Conservation (phyloP, 2,888 invertebrate species). For the Drosophila eohydei region DNA sequence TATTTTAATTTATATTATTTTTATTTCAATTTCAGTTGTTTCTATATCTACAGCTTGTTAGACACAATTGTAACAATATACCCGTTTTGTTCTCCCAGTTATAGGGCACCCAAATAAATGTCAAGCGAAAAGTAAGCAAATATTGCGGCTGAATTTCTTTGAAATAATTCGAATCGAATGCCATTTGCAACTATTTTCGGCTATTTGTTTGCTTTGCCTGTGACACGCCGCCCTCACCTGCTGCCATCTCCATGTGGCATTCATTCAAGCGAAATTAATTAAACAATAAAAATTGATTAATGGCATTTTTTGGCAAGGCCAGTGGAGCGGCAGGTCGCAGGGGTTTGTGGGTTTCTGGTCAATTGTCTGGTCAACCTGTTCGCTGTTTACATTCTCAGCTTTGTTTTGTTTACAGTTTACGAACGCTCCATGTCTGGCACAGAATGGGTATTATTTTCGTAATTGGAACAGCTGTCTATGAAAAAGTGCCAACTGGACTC, state of each 20-base stretch:
- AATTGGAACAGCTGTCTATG: conserved; percentile 39
- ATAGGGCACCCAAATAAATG: conserved; percentile 40
- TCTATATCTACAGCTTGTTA: background rate
- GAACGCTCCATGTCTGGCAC: conserved; percentile 40
- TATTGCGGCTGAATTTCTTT: conserved; percentile 66
- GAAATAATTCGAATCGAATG: conserved; percentile 60
- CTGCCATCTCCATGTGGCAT: conserved; percentile 25
- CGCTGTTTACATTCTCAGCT: conserved; percentile 59
- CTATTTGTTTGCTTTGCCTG: conserved; percentile 68
- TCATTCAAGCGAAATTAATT: conserved; percentile 79
- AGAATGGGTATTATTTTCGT: conserved; percentile 11
- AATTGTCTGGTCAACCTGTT: conserved; percentile 56
- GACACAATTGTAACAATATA: conserved; percentile 1
- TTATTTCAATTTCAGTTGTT: background rate
- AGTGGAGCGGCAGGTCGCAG: background rate
- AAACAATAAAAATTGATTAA: conserved; percentile 81
- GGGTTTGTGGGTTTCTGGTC: conserved; percentile 38
- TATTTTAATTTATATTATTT: too few species aligned
- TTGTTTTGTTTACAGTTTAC: conserved; percentile 42
- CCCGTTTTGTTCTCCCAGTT: background rate
- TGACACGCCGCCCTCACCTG: background rate
- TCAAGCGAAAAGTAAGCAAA: conserved; percentile 48
- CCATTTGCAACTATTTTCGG: conserved; percentile 66
- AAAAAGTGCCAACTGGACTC: conserved; percentile 24
- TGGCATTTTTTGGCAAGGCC: conserved; percentile 46